Evolutionary conservation across 2,797 vertebrate genomes (phyloP), one percentile per base, ranked within the genome.

Genomic region (Yasuhikotakia modesta): DNA sequence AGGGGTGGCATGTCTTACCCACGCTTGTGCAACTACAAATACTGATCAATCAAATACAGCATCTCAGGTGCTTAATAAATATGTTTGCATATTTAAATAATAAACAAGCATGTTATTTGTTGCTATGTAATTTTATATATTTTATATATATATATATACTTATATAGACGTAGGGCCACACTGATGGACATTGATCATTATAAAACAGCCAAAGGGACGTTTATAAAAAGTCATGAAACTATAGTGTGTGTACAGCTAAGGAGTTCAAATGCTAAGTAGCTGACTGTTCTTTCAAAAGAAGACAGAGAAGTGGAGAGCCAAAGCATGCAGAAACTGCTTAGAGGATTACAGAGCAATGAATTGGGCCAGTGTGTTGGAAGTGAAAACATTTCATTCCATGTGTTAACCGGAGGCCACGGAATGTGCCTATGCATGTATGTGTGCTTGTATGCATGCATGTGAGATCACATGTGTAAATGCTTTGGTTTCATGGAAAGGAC

Each of bases 281-380:
- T 80, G 64, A 53, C 58, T 74, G 72, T 79, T 81, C 66, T 76
- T 78, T 86, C 79, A 81, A 77, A 67, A 78, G 79, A 80, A 89
- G 80, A 89, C 76, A 87, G 84, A 82, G 78, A 78, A 79, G 81
- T 72, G 83, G 79, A 86, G 87, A 81, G 82, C 81, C 84, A 87
- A 88, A 90, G 87, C 85, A 90, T 83, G 88, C 87, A 85, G 87
- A 86, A 85, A 87, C 82, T 85, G 81, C 86, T 89, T 89, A 92
- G 87, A 81, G 86, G 92, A 93, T 93, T 93, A 93, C 81, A 67
- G 30, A 79, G 85, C 86, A 90, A 91, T 93, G 91, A 92, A 93
- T 91, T 87, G 89, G 86, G 86, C 87, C 87, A 90, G 91, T 93
- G 91, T 93, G 89, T 84, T 90, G 78, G n/a, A 24, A 70, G 83